Conservation (phyloP, 2,888 invertebrate species). For the Yponomeuta cagnagella region DNA sequence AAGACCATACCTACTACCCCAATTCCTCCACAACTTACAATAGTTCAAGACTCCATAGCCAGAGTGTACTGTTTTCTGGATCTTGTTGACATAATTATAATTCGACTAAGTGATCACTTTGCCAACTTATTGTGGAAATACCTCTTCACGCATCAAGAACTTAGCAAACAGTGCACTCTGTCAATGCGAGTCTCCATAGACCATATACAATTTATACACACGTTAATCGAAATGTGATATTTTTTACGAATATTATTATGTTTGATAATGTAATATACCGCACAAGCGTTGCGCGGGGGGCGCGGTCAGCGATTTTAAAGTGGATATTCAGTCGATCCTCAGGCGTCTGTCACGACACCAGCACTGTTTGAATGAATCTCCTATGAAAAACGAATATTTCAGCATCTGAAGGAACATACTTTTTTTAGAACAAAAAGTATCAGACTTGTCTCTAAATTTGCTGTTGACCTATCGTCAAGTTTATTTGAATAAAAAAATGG, state of each 20-base stretch:
- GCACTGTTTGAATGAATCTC: conserved; percentile 44
- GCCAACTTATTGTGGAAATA: background rate
- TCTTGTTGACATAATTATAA: background rate
- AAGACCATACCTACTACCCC: conserved; percentile 27
- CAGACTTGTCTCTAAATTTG: too few species aligned
- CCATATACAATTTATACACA: conserved; percentile 64
- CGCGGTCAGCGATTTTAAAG: conserved; percentile 26
- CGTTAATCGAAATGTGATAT: conserved; percentile 57
- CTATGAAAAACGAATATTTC: background rate
- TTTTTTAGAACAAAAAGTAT: too few species aligned
- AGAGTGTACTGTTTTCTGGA: conserved; percentile 34
- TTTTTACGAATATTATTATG: conserved; percentile 41
- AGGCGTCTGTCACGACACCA: conserved; percentile 45
- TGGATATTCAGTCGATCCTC: conserved; percentile 33
- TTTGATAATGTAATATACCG: conserved; percentile 26
- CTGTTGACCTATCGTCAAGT: background rate
- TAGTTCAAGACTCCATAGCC: conserved; percentile 43
- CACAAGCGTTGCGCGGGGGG: conserved; percentile 43
- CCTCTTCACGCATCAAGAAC: background rate
- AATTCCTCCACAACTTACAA: conserved; percentile 68
- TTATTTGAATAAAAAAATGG: background rate
- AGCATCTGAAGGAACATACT: background rate
- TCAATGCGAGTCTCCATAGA: conserved; percentile 47
- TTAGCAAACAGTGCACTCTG: conserved; percentile 44
- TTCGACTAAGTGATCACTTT: too few species aligned